Base-by-base conservation (phyloP, 2,797 vertebrate species). In the Nasua narica region DNA sequence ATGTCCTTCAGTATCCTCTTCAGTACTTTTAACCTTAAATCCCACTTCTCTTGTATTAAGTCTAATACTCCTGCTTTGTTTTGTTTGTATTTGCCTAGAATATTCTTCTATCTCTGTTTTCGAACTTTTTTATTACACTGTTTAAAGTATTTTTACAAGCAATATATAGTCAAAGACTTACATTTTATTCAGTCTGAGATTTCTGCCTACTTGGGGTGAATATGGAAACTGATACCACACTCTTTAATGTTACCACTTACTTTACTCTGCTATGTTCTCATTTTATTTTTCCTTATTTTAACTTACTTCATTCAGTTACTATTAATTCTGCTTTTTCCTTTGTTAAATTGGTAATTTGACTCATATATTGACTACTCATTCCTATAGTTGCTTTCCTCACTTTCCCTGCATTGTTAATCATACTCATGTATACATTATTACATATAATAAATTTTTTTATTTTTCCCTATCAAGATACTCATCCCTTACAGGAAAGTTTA, bases 1-100 rank as follows among this genome's bases (percentile, higher is more conserved):
- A 94, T 87, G 95, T 94, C 93, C 97, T 94, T 96, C 97, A 87
- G 58, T 87, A 91, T 91, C 67, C 86, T 97, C 79, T 89, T 95
- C 40, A 77, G 85, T 83, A 79, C 56, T 87, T 91, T 86, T 35
- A 91, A 95, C 60, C 70, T 95, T 96, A 77, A 81, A 54, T 88
- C 7, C 79, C 35, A 89, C 37, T 95, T 87, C 60, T 93, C 43
- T 94, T 43, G 23, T 91, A 56, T 50, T 48, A 65, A 37, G 48
- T 88, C 10, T 89, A 65, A 87, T 56, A 72, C 14, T 54, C 6
- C 2, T 50, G 56, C 32, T 46, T 91, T 84, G 58, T 78, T 74
- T 35, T 62, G 1, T 93, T 84, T 93, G 50, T 23, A 69, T 77
- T 90, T 94, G 8, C 14, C n/a, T 40, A 56, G 35, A 32, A 35